Base-by-base conservation (phyloP, 2,113 vertebrate species). In the Ceuthmochares aereus region DNA sequence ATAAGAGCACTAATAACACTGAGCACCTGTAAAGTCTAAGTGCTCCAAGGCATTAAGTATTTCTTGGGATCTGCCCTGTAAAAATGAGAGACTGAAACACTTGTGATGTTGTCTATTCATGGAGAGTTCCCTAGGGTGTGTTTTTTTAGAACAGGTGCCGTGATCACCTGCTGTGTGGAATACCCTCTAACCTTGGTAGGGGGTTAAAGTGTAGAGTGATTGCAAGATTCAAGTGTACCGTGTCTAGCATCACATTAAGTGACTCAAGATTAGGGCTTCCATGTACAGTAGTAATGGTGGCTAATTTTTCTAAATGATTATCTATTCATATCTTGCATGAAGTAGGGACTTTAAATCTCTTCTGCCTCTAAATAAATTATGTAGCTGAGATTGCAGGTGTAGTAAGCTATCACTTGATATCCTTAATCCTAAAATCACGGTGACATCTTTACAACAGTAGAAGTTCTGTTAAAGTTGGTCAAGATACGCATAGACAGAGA, bases 211-310 rank as follows among this genome's bases (percentile, higher is more conserved):
- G 8, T 9, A 49, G 19, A 69, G 34, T 30, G 12, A 30, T 49
- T 67, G 20, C 23, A 85, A 91, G 26, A 10, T 64, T 79, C 45
- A 82, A 3, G 9, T 68, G 32, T 52, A 14, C 21, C 54, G 15
- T 45, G 12, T 42, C 27, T 52, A 29, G 5, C 2, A 1, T 55
- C 25, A 14, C 7, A 7, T 76, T 27, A 69, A 22, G 10, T 73
- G 27, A 30, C 40, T 62, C 3, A 6, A 32, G 26, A 25, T 60
- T 40, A 43, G 6, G 10, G 11, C 25, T 5, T 94, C 17, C n/a
- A 34, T 1, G 4, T 29, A 29, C 0, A 0, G 13, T 60, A 64
- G 12, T 17, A 72, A 25, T 12, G 29, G 22, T 54, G n/a, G 14
- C 8, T 49, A 26, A 21, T 45, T 87, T 84, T 49, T 56, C 30